These are phyloP conservation scores for Carassius gibelio DNA, from an alignment of 2,113 vertebrate genomes.

Conservation along the genomic window DNA sequence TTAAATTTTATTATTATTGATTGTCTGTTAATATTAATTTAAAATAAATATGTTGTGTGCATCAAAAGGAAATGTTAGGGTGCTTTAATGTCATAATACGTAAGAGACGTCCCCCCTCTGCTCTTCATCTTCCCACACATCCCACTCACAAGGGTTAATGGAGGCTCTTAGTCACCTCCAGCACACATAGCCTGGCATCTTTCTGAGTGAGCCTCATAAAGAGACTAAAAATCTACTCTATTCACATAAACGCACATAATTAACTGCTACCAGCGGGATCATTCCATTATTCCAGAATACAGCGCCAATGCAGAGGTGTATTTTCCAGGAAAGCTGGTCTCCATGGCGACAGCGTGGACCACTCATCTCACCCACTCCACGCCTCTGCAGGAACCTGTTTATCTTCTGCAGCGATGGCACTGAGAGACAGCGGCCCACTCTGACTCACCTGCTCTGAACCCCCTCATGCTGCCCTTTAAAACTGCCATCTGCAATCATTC, in stretches of 20 bases:
- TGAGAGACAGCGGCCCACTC: constrained; percentile 4
- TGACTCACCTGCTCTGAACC: constrained; percentile 16
- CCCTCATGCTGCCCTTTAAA: background rate
- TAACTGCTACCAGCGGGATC: background rate
- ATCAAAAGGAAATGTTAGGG: background rate
- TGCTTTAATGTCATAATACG: background rate
- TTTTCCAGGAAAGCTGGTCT: constrained; percentile 56
- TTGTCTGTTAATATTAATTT: background rate
- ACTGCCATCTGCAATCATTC: background rate
- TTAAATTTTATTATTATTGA: background rate
- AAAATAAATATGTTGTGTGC: background rate
- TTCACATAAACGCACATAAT: constrained; percentile 6
- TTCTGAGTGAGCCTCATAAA: background rate
- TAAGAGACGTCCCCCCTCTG: background rate
- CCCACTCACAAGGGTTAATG: constrained; percentile 17
- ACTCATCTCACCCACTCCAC: constrained; percentile 50
- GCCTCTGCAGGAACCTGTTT: constrained; percentile 64
- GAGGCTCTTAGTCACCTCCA: constrained; percentile 23
- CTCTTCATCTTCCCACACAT: constrained; percentile 14
- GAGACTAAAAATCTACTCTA: background rate
- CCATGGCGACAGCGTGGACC: constrained; percentile 61
- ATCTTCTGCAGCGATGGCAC: constrained; percentile 33
- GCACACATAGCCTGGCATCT: background rate
- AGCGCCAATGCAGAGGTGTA: background rate
- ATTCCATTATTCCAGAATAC: constrained; percentile 27